These are phyloP conservation scores for Trisateles emortualis DNA, from an alignment of 2,888 invertebrate species.

Conservation along the genomic window DNA sequence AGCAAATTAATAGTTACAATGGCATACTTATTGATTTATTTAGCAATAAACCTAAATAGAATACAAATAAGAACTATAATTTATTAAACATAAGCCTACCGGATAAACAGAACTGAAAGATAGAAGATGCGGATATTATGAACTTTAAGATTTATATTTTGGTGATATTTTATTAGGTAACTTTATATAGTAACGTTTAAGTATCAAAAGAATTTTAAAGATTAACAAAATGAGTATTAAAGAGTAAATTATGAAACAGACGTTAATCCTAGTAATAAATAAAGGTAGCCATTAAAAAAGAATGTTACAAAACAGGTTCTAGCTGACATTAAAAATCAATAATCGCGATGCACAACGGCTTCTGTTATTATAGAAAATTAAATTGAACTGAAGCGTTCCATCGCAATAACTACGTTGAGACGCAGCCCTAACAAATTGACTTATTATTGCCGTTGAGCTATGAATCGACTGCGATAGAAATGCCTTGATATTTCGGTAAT, in stretches of 20 bases:
- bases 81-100: neutral
- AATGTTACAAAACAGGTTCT: neutral
- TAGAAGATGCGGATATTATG: neutral
- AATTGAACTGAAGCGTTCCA: constrained; percentile 18
- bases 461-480: constrained; percentile 4
- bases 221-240: neutral
- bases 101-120: too few species aligned
- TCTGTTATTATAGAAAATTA: constrained; percentile 7
- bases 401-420: constrained; percentile 9
- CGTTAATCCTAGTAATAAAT: neutral
- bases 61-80: constrained; percentile 45
- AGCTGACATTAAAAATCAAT: neutral
- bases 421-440: constrained; percentile 19
- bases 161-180: neutral
- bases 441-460: constrained; percentile 9
- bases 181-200: neutral
- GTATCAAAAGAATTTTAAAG: neutral
- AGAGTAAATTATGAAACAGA: neutral
- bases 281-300: neutral
- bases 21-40: constrained; percentile 45
- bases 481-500: neutral
- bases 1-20: constrained; percentile 80
- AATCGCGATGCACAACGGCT: neutral
- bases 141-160: neutral
- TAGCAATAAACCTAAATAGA: constrained; percentile 26